A percentile compares a stretch with the other conserved stretches of the same genome.
phyloP scores from a whole-genome alignment of 2,888 invertebrate species.

The Drosophila fulvimacula region DNA sequence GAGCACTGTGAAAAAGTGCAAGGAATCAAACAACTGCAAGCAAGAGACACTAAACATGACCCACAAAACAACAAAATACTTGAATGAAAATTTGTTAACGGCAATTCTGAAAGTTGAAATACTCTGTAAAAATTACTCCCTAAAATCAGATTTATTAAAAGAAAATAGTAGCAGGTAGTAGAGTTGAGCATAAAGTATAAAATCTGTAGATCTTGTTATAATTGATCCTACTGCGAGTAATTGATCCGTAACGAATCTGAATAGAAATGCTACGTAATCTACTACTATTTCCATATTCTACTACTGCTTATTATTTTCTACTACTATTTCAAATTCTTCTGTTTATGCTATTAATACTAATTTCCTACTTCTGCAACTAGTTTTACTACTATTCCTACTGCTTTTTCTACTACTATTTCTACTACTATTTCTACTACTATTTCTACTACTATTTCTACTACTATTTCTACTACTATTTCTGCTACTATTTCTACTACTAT shows the following conservation, averaged over 20 bases:
- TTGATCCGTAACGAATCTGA: background rate
- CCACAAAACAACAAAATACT: conserved; percentile 31
- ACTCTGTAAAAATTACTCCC: conserved; percentile 11
- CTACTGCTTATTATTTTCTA: too few species aligned
- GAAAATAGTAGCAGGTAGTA: too few species aligned
- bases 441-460: background rate
- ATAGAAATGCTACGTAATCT: background rate
- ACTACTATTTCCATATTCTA: background rate
- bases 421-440: background rate
- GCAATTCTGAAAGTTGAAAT: background rate
- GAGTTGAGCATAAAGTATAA: too few species aligned
- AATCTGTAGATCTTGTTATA: too few species aligned
- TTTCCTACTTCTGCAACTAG: too few species aligned
- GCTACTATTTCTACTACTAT: background rate
- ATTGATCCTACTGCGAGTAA: background rate
- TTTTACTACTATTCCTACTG: background rate
- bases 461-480: background rate
- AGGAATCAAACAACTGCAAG: conserved; percentile 71
- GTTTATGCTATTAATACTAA: background rate
- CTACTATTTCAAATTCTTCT: background rate
- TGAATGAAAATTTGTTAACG: background rate
- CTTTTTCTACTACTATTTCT: too few species aligned
- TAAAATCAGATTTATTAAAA: too few species aligned
- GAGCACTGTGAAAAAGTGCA: conserved; percentile 73
- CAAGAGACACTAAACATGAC: conserved; percentile 52